Base-by-base conservation (phyloP, 2,888 invertebrate species). In the Folsomia candida region DNA sequence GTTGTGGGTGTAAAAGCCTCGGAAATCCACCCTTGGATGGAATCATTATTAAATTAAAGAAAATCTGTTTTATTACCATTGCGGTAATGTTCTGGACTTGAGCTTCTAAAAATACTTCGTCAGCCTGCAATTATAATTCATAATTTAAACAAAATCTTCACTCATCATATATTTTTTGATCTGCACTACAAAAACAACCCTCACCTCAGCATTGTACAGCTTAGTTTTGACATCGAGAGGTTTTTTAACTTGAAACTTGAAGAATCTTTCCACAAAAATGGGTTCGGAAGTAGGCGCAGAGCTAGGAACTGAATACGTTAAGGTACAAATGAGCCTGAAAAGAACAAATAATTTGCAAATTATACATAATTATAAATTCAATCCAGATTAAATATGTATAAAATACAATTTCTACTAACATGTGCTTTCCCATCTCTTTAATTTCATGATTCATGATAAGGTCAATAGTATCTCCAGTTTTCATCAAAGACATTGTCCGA, bases 181-280 rank as follows among this genome's bases (percentile, higher is more conserved):
- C 62, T 64, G 25, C 28, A 37, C 24, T 51, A 26, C 61, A 59
- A 58, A 58, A 63, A 72, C 47, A 47, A 47, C 4, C 20, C 22
- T 4, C 83, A 89, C 89, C 86, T 89, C 97, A 1, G 95, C 93
- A 86, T 95, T 97, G 83, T 94, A 97, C 84, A 98, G 94, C 83
- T 98, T 97, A 0, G 98, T 98, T 85, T 97, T 97, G 0, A 99
- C 97, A 87, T 99, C 98, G 62, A 99, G 85, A 2, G 98, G 98
- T 83, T 98, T 98, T 81, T 96, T 87, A 0, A 99, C 98, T 88
- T 94, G 91, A 84, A 99, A 98, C 85, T 97, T 98, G 84, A 98
- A 99, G 83, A 96, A 97, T 83, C 98, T 98, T 78, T 96, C 88
- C 82, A 98, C 94, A 75, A 93, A 92, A 82, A 92, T 90, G 37